Base-by-base conservation (phyloP, 2,888 invertebrate species). In the Strigamia maritima region DNA sequence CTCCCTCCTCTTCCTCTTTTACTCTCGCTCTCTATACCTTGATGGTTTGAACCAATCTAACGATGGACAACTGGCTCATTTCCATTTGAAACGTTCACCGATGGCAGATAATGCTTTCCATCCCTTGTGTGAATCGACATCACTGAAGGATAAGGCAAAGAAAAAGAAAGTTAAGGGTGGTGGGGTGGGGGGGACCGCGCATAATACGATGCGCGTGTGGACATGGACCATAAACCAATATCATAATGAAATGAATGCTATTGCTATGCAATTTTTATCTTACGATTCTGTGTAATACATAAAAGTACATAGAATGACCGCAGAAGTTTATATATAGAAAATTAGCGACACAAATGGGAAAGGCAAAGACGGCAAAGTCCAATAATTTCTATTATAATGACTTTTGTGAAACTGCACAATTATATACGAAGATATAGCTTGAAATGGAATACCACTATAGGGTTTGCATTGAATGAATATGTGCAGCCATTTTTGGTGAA, bases 11-110 rank as follows among this genome's bases (percentile, higher is more conserved):
- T 31, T 35, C 75, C 31, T 75, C 75, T 19, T 75, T 75, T 75
- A 75, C 70, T 70, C 70, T 70, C 70, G 12, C 70, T 70, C 70
- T 70, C 70, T 70, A 26, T 70, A 70, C 70, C 70, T 70, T 70
- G 70, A 70, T 70, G 70, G 70, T 28, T 70, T 26, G 70, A 26
- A n/a, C 70, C 70, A 28, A 70, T 70, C 70, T 70, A 70, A 28
- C 70, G 70, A 70, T 70, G 70, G 70, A 70, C 70, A 70, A 70
- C 70, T 70, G 70, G 70, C 70, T 70, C 70, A 70, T 70, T 70
- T 70, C 70, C 70, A 70, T 70, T 70, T 70, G 70, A 70, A 70
- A 70, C 70, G 70, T 70, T 70, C 70, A 28, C 70, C 70, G 70
- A 70, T 70, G 70, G 70, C 70, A 70, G 70, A 70, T 70, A 70